Conservation (phyloP, 2,888 invertebrate genomes). For the Tenthredo amoena region DNA sequence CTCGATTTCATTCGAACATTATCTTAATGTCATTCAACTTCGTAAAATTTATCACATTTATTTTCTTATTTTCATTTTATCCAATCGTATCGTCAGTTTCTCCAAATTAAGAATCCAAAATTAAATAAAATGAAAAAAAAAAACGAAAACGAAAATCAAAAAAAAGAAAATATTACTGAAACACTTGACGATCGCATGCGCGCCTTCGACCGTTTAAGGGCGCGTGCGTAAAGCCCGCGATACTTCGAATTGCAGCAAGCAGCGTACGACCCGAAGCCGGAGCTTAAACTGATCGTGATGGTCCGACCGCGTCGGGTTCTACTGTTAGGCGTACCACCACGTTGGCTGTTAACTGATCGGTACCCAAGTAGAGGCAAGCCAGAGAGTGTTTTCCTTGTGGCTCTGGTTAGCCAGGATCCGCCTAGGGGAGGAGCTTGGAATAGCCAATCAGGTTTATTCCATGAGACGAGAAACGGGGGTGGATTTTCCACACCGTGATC, state of each 20-base stretch:
- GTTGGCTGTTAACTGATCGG: constrained; percentile 59
- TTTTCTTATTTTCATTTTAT: not conserved
- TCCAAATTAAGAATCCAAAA: not conserved
- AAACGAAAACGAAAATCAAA: not conserved
- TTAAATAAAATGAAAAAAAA: not conserved
- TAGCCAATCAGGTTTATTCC: constrained; percentile 20
- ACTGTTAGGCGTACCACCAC: constrained; percentile 56
- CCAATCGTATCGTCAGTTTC: not conserved
- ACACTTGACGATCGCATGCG: constrained; percentile 40
- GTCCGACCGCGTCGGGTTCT: not conserved
- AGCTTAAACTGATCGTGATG: constrained; percentile 68
- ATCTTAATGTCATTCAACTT: not conserved
- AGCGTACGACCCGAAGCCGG: constrained; percentile 69
- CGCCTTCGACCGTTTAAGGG: constrained; percentile 7
- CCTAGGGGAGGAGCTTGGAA: constrained; percentile 34
- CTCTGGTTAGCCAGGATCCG: constrained; percentile 34
- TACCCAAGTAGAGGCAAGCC: constrained; percentile 4
- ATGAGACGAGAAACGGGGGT: not conserved
- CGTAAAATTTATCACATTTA: not conserved
- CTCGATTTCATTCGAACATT: not conserved
- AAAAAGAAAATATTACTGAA: not conserved
- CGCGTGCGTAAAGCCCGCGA: constrained; percentile 56
- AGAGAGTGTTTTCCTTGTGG: constrained; percentile 29
- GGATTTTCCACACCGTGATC: not conserved
- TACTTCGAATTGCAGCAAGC: constrained; percentile 58